Evolutionary conservation across 2,797 vertebrate species (phyloP).

Genomic region (Poeciliopsis gracilis): DNA sequence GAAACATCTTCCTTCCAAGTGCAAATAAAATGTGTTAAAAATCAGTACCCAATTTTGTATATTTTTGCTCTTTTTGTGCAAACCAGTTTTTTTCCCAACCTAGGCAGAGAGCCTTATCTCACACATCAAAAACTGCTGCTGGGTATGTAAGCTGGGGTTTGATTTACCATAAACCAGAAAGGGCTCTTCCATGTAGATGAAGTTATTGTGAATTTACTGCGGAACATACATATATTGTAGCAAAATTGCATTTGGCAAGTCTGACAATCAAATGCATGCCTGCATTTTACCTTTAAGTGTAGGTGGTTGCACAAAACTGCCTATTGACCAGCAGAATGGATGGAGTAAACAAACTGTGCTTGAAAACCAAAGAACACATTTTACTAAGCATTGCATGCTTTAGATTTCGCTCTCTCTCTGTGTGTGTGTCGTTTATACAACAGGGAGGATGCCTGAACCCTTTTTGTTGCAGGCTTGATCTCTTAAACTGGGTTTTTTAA

Average conservation of each 20-base stretch:
- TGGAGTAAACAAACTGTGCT: conserved; percentile 24
- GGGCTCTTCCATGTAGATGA: conserved; percentile 26
- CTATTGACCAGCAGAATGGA: conserved; percentile 48
- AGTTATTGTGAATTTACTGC: conserved; percentile 2
- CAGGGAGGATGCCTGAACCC: conserved; percentile 41
- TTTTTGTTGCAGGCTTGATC: conserved; percentile 49
- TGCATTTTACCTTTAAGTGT: conserved; percentile 26
- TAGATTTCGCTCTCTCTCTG: conserved; percentile 42
- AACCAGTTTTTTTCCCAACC: background rate
- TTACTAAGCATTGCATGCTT: conserved; percentile 48
- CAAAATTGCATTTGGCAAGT: background rate
- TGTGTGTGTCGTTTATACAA: conserved; percentile 39
- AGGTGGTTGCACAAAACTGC: conserved; percentile 16
- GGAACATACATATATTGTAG: background rate
- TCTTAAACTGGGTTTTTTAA: conserved; percentile 56
- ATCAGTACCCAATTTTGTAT: background rate
- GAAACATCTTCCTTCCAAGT: background rate
- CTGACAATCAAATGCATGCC: conserved; percentile 23
- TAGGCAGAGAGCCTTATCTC: background rate
- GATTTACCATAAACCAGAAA: conserved; percentile 21
- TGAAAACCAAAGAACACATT: conserved; percentile 34
- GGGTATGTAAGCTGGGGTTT: background rate
- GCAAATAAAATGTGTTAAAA: background rate
- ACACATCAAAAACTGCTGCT: background rate
- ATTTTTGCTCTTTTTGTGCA: background rate